Conservation (phyloP, 2,797 vertebrate genomes). For the Chloroceryle amazona region DNA sequence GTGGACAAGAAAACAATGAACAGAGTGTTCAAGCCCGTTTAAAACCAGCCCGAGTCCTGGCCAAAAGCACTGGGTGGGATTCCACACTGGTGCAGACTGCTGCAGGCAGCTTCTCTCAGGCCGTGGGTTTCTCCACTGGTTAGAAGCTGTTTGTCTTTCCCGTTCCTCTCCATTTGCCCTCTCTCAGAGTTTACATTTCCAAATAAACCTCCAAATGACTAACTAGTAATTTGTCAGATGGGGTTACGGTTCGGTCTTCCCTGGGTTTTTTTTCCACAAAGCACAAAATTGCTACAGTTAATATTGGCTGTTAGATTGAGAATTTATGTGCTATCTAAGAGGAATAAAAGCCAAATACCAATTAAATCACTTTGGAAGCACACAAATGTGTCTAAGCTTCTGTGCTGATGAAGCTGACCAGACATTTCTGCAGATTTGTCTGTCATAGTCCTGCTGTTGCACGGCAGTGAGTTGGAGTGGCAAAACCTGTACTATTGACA, state of each 20-base stretch:
- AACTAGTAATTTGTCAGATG: background rate
- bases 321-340: conserved; percentile 50
- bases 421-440: conserved; percentile 34
- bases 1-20: background rate
- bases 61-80: background rate
- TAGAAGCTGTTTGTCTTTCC: conserved; percentile 58
- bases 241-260: background rate
- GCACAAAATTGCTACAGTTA: conserved; percentile 11
- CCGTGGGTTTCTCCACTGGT: conserved; percentile 36
- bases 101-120: background rate
- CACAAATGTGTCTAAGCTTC: conserved; percentile 51
- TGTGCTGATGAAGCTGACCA: conserved; percentile 53
- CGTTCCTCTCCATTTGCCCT: background rate
- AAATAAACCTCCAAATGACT: background rate
- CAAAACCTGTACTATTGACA: background rate
- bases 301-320: background rate
- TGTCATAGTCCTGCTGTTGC: background rate
- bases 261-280: background rate
- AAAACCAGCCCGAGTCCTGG: background rate
- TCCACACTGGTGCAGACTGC: background rate
- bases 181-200: conserved; percentile 34
- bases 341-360: conserved; percentile 70
- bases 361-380: conserved; percentile 65
- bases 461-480: background rate
- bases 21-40: background rate